These are phyloP conservation scores for Sebastes taczanowskii DNA, from an alignment of 2,797 vertebrate species.

Conservation along the genomic window DNA sequence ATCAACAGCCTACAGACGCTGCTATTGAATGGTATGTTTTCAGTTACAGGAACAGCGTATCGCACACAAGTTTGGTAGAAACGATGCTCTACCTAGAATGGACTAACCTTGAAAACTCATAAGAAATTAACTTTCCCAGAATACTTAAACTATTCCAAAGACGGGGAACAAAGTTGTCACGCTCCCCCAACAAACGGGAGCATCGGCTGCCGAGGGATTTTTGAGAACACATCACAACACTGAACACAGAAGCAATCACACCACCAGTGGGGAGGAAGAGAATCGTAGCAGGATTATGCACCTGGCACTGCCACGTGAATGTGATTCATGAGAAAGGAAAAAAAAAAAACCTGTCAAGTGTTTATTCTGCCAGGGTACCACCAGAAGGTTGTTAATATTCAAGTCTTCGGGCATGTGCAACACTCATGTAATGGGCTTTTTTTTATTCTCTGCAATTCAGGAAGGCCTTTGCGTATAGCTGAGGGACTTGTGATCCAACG, in stretches of 20 bases:
- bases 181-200: constrained; percentile 17
- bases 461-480: constrained; percentile 55
- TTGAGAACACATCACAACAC: constrained; percentile 54
- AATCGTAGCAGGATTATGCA: constrained; percentile 64
- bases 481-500: constrained; percentile 71
- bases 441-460: constrained; percentile 51
- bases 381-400: constrained; percentile 75
- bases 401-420: constrained; percentile 62
- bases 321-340: constrained; percentile 36
- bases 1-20: background rate
- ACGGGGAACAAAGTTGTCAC: constrained; percentile 19
- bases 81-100: background rate
- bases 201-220: constrained; percentile 44
- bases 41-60: background rate
- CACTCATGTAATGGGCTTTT: constrained; percentile 65
- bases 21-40: background rate
- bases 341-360: constrained; percentile 39
- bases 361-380: constrained; percentile 64
- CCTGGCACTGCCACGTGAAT: constrained; percentile 74
- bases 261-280: constrained; percentile 43
- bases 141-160: constrained; percentile 27
- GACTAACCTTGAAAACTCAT: constrained; percentile 5
- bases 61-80: background rate
- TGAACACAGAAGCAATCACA: constrained; percentile 55
- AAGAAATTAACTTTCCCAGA: constrained; percentile 5